Percentiles rank a stretch among this genome's conserved stretches.
Evolutionary conservation across 2,888 invertebrate species (phyloP).

Genomic region (Xylota sylvarum): DNA sequence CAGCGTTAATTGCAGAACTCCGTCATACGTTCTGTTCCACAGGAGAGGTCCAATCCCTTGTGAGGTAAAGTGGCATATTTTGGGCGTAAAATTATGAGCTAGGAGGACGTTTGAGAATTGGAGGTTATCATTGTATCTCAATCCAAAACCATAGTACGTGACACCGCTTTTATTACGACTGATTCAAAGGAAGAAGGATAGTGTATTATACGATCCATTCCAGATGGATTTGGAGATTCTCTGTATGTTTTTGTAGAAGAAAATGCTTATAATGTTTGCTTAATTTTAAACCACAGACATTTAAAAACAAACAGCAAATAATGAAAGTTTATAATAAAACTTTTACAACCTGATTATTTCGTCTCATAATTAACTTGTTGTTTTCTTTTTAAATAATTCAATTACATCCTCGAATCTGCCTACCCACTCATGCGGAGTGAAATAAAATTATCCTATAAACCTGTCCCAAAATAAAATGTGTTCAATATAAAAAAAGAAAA

Average conservation of each 20-base stretch:
- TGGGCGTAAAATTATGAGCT: too few relatives aligned
- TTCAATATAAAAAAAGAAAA: background rate
- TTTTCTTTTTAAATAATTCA: slow-evolving; percentile 4
- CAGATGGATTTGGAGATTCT: too few relatives aligned
- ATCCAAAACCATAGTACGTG: too few relatives aligned
- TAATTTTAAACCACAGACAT: background rate
- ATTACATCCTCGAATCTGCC: background rate
- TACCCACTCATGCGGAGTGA: background rate
- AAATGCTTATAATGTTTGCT: background rate
- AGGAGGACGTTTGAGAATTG: too few relatives aligned
- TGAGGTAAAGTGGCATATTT: too few relatives aligned
- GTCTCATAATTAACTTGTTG: background rate
- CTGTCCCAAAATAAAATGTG: background rate
- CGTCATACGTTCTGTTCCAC: too few relatives aligned
- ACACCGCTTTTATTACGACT: too few relatives aligned
- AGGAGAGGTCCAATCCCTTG: too few relatives aligned
- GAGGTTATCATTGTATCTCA: too few relatives aligned
- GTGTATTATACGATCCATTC: too few relatives aligned
- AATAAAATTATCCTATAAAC: slow-evolving; percentile 2
- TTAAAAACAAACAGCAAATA: background rate
- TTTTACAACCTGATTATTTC: background rate
- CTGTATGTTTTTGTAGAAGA: background rate
- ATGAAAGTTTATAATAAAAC: background rate
- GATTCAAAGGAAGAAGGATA: too few relatives aligned
- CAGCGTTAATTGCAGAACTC: too few relatives aligned